Percentiles rank a stretch among this genome's conserved stretches.
Conservation (phyloP, 2,888 invertebrate species). For the Sphinx pinastri region DNA sequence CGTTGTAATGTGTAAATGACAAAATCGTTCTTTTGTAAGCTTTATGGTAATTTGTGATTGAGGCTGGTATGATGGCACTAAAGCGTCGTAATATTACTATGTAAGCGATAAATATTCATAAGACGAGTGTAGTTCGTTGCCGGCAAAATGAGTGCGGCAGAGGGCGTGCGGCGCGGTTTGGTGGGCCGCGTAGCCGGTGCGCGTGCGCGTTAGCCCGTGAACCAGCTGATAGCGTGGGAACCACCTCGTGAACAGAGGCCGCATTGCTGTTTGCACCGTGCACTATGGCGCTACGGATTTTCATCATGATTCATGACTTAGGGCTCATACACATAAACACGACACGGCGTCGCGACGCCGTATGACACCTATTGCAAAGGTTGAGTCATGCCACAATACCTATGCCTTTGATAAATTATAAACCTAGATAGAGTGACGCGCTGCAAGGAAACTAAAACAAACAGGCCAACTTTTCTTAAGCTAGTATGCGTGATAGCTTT, state of each 20-base stretch:
- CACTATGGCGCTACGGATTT: slow-evolving; percentile 36
- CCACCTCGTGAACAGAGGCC: slow-evolving; percentile 59
- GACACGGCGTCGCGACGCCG: no score
- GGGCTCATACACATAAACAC: no score
- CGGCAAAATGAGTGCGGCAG: slow-evolving; percentile 8
- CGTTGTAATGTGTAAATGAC: slow-evolving; percentile 30
- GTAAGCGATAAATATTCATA: slow-evolving; percentile 4
- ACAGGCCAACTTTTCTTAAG: no score
- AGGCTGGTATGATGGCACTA: slow-evolving; percentile 45
- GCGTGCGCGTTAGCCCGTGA: slow-evolving; percentile 67
- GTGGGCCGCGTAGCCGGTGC: slow-evolving; percentile 58
- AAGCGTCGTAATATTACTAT: slow-evolving; percentile 1
- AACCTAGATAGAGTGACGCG: no score
- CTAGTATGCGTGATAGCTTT: no score
- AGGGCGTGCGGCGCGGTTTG: background rate
- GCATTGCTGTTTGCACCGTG: slow-evolving; percentile 37
- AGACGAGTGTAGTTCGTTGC: background rate
- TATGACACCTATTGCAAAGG: slow-evolving; percentile 25
- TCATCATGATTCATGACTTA: background rate
- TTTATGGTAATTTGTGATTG: slow-evolving; percentile 37
- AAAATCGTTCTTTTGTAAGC: slow-evolving; percentile 29
- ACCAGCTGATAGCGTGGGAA: slow-evolving; percentile 80
- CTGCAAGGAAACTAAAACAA: no score
- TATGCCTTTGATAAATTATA: no score
- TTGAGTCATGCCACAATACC: slow-evolving; percentile 45